Percentiles rank a stretch among this genome's conserved stretches.
Evolutionary conservation across 2,888 invertebrate genomes (phyloP).

Genomic region (Rugalucina vietnamica): DNA sequence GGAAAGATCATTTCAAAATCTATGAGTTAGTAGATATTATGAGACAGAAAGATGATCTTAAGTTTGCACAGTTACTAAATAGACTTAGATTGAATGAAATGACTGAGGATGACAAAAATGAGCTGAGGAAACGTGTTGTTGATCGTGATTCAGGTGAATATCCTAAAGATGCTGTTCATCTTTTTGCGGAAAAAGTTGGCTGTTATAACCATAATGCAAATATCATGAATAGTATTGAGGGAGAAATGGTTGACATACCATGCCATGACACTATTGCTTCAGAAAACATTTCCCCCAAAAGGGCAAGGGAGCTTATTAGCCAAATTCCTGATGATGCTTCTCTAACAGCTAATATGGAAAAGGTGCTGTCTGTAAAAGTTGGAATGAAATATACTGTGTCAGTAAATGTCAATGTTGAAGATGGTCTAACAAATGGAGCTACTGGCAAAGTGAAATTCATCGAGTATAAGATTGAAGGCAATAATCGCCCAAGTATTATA

Average conservation of each 20-base stretch:
- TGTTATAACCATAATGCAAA: too few relatives aligned
- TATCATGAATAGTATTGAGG: too few relatives aligned
- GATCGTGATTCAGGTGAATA: neutral
- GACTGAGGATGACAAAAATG: neutral
- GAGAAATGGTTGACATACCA: neutral
- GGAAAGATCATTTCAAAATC: neutral
- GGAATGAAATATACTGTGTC: neutral
- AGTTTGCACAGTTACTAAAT: neutral
- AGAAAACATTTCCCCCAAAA: neutral
- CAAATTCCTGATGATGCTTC: neutral
- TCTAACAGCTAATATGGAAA: neutral
- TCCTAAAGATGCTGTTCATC: too few relatives aligned
- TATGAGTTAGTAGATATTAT: neutral
- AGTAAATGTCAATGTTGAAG: neutral
- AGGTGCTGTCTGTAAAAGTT: neutral
- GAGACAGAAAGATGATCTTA: neutral
- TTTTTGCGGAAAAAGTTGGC: too few relatives aligned
- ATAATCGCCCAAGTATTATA: too few relatives aligned
- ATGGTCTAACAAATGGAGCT: constrained; percentile 6
- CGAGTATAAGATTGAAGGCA: too few relatives aligned
- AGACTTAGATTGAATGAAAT: neutral
- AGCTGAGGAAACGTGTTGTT: neutral
- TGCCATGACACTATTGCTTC: neutral
- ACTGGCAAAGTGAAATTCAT: neutral
- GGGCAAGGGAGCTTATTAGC: neutral